Conservation (phyloP, 2,113 vertebrate species). For the Python bivittatus region DNA sequence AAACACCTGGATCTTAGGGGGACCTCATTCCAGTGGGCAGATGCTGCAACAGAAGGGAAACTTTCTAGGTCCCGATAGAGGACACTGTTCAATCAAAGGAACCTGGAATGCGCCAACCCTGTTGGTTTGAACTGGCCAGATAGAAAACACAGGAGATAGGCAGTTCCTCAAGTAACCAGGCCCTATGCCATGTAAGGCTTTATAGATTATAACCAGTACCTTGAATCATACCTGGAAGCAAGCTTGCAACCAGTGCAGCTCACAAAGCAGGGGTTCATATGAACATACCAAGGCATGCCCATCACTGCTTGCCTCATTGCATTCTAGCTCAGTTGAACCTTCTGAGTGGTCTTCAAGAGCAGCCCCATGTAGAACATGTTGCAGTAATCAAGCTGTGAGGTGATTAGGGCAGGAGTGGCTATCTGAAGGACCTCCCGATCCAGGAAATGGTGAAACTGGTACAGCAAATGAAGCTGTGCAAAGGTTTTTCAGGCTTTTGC, state of each 20-base stretch:
- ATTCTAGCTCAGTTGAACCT: background rate
- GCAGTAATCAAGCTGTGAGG: background rate
- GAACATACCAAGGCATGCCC: background rate
- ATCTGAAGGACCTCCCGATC: background rate
- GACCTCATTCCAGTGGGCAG: background rate
- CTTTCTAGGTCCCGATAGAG: background rate
- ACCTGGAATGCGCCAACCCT: background rate
- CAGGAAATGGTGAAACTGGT: background rate
- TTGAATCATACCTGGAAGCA: background rate
- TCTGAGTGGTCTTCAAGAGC: background rate
- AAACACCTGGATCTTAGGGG: background rate
- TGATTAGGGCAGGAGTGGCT: background rate
- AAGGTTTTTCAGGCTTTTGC: background rate
- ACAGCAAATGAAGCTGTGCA: background rate
- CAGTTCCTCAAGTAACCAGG: background rate
- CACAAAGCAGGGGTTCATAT: background rate
- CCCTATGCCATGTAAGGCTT: background rate
- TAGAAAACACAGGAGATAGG: background rate
- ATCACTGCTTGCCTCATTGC: background rate
- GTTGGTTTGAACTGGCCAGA: background rate
- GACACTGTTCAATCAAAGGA: background rate
- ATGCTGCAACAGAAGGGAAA: background rate
- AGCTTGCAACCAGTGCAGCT: background rate
- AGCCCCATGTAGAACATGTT: background rate
- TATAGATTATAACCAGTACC: background rate